Base-by-base conservation (phyloP, 2,113 vertebrate species). In the Rhabdomys dilectus region DNA sequence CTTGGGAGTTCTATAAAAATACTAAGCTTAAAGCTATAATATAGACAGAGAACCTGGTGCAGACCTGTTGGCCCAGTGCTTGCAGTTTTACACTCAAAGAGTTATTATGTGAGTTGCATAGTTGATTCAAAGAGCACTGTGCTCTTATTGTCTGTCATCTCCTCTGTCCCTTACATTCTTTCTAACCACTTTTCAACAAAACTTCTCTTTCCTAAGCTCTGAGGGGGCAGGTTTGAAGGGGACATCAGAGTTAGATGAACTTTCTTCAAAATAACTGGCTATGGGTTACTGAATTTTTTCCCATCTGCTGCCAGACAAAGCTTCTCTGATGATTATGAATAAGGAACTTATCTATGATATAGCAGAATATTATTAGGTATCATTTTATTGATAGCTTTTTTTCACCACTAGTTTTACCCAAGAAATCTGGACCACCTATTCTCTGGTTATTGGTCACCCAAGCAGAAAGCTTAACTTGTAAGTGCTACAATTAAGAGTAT, bases 221-320 rank as follows among this genome's bases (percentile, higher is more conserved):
- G 21, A 26, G 21, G 21, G 6, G 2, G 22, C 5, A 6, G 19
- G 60, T 58, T 58, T 58, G 9, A 15, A 39, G 53, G 53, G 53
- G 53, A 26, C 12, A 13, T 58, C 36, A 7, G 21, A 82, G 39
- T 58, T 39, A 26, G 12, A 58, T 36, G 21, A 21, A 42, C 9
- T 42, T 19, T 42, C 39, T 42, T 12, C 34, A 34, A 19, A 21
- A 34, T 21, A 17, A 36, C 19, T 53, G 12, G 5, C 36, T 82
- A 48, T 58, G 80, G 5, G 36, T 60, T 3, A 15, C 53, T 8
- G n/a, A 1, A 15, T n/a, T 2, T 58, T 0, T 7, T 39, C 0
- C 34, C 53, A 81, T n/a, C 21, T n/a, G 10, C 36, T n/a, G 10
- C 36, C 36, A n/a, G 36, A n/a, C 21, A 22, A 53, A 81, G 53